Conservation (phyloP, 1,140 invertebrate genomes). For the Rhizoglyphus robini region DNA sequence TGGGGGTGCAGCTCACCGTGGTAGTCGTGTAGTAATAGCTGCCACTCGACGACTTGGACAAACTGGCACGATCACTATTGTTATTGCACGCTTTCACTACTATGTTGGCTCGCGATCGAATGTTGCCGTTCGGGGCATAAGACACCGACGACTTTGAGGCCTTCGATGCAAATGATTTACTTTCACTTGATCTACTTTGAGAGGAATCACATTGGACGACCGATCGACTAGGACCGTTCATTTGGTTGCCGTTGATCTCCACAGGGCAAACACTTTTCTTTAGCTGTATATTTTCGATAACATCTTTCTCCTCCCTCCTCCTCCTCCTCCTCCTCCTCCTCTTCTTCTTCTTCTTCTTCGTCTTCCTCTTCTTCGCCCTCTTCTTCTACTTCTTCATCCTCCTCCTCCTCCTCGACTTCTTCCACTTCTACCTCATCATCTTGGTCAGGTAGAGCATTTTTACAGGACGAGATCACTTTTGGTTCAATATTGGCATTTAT, state of each 20-base stretch:
- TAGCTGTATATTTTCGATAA: neutral
- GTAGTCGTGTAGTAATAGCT: conserved; percentile 5
- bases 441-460: neutral
- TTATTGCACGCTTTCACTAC: neutral
- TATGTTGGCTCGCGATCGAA: conserved; percentile 5
- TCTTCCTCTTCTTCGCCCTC: neutral
- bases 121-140: neutral
- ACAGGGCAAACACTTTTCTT: neutral
- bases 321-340: neutral
- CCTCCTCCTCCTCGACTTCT: neutral
- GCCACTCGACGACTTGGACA: conserved; percentile 1
- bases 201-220: too few species aligned
- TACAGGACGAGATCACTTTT: neutral
- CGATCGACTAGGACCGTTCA: neutral
- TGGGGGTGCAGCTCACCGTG: neutral
- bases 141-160: neutral
- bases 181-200: too few species aligned
- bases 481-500: neutral
- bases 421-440: conserved; percentile 3
- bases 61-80: neutral
- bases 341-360: neutral
- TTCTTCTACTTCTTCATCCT: neutral
- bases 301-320: conserved; percentile 3
- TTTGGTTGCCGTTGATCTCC: neutral
- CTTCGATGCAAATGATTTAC: neutral